These are phyloP conservation scores for Brienomyrus longianalis DNA, from an alignment of 2,113 vertebrate species.

Conservation along the genomic window DNA sequence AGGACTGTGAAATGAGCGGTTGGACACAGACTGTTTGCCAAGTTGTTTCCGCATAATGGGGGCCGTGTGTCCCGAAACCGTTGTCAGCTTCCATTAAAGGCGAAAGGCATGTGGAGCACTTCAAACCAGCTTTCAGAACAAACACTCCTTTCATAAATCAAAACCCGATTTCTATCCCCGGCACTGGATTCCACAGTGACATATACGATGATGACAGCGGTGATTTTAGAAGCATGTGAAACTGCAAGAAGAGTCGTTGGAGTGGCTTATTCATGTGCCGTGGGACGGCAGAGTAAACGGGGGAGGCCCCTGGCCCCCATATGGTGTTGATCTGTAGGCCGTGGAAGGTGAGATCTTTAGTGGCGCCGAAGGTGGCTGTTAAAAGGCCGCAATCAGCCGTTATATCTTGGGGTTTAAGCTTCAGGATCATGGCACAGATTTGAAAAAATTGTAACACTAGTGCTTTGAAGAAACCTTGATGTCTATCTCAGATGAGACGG, in stretches of 20 bases:
- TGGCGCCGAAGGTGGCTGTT: background rate
- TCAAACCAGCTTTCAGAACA: slow-evolving; percentile 6
- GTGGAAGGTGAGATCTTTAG: background rate
- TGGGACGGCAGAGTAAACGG: background rate
- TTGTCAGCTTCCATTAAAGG: slow-evolving; percentile 4
- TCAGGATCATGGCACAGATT: background rate
- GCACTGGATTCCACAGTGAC: background rate
- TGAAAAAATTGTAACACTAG: background rate
- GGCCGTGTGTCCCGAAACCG: background rate
- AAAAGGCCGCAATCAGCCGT: background rate
- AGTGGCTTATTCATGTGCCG: background rate
- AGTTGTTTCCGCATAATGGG: background rate
- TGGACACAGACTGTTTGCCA: background rate
- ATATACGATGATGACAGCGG: slow-evolving; percentile 1
- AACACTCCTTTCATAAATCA: slow-evolving; percentile 5
- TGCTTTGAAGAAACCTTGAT: background rate
- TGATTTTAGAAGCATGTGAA: slow-evolving; percentile 5
- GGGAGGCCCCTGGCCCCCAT: background rate
- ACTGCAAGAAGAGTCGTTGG: background rate
- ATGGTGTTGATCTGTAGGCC: slow-evolving; percentile 5
- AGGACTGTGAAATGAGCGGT: background rate
- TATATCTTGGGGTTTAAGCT: background rate
- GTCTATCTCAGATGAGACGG: background rate
- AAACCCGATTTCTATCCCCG: background rate
- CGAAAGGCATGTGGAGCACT: background rate